A percentile compares a stretch with the other conserved stretches of the same genome.
These are phyloP conservation scores for Stenichneumon culpator DNA, from an alignment of 2,888 invertebrate genomes.

Conservation along the genomic window DNA sequence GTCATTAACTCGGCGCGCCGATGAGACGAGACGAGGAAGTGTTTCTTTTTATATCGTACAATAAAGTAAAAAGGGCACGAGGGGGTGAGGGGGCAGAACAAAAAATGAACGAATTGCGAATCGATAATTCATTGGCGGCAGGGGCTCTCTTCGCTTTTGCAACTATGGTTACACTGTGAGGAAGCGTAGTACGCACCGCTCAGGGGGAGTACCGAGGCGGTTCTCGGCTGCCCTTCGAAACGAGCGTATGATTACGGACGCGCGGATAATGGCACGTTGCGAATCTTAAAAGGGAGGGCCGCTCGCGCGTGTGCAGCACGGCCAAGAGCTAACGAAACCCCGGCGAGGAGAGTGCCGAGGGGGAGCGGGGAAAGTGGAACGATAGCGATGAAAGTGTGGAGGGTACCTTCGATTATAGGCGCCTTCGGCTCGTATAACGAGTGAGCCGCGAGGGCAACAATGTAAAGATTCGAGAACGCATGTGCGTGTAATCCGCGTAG, in stretches of 20 bases:
- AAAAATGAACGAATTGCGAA: conserved; percentile 66
- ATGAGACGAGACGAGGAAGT: conserved; percentile 59
- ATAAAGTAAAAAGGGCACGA: conserved; percentile 45
- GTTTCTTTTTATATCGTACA: conserved; percentile 54
- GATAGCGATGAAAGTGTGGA: conserved; percentile 28
- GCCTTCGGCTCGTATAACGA: conserved; percentile 67
- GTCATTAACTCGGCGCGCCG: conserved; percentile 63
- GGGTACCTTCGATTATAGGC: conserved; percentile 67
- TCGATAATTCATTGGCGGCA: conserved; percentile 72
- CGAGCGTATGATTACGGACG: conserved; percentile 80
- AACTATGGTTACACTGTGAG: conserved; percentile 11
- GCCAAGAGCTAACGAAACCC: conserved; percentile 43
- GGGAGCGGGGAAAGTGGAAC: conserved; percentile 30
- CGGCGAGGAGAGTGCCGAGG: conserved; percentile 13
- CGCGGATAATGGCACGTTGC: conserved; percentile 75
- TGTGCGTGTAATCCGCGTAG: not conserved
- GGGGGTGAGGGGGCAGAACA: not conserved
- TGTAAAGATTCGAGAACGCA: conserved; percentile 24
- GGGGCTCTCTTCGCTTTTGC: conserved; percentile 30
- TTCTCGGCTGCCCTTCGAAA: conserved; percentile 72
- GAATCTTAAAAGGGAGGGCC: conserved; percentile 72
- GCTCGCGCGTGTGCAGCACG: conserved; percentile 61
- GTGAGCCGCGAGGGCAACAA: conserved; percentile 27
- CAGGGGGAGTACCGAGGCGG: conserved; percentile 48
- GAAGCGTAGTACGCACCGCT: conserved; percentile 49